Base-by-base conservation (phyloP, 1,140 invertebrate genomes). In the Chymomyza costata region DNA sequence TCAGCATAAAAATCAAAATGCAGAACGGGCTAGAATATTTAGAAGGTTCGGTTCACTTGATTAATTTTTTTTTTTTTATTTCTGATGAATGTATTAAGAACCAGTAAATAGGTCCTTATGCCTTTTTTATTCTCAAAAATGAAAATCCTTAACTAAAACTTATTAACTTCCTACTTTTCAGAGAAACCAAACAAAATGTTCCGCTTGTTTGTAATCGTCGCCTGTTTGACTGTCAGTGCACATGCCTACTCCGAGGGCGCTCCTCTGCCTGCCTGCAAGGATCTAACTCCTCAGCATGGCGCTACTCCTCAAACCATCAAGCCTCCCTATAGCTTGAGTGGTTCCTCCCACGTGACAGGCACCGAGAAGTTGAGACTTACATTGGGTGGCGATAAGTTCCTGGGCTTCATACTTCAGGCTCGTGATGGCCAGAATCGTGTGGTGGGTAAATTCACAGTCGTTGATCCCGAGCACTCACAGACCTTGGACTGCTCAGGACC, bases 371-470 rank as follows among this genome's bases (percentile, higher is more conserved):
- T 84, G 25, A 60, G 40, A 2, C 28, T 84, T 1, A 73, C 65
- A 1, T 39, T 84, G 39, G 69, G 62, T 3, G 82, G 82, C 11
- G 73, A 56, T 34, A 48, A 81, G 1, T 84, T 84, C 39, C 32
- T 69, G 1, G 82, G 82, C 17, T 84, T 84, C 34, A 62, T 80
- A 7, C 66, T 84, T 35, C 82, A 84, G 49, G 82, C 82, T 0
- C 82, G 70, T 19, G 70, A 84, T 44, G 62, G 73, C 3, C 71
- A 81, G 37, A 68, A 83, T 18, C 74, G 76, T 35, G 62, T 76
- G 0, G 59, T 84, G 6, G 82, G 82, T 13, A 18, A 60, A n/a
- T 84, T 84, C 43, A 40, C 68, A 8, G 60, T 76, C 6, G 55
- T 82, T 5, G 78, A 84, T 6, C 6, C 16, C 2, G 17, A 19